Evolutionary conservation across 2,888 invertebrate genomes (phyloP).

Genomic region (Hetaerina titia): DNA sequence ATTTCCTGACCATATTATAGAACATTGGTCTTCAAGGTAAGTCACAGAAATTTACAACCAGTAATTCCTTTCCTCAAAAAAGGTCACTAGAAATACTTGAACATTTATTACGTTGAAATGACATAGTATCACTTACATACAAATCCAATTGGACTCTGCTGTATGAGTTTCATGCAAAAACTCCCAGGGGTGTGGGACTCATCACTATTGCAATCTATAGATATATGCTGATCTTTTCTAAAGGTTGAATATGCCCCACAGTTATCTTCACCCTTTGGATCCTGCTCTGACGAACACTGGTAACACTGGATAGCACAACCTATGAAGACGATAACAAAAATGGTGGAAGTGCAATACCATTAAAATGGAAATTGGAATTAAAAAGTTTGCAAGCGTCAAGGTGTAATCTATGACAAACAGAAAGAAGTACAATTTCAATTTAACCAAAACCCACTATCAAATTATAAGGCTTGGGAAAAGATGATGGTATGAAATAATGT

Average conservation of each 20-base stretch:
- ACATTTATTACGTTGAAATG: background rate
- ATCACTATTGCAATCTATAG: conserved; percentile 95
- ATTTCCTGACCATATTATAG: no score
- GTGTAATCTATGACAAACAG: no score
- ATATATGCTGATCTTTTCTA: conserved; percentile 90
- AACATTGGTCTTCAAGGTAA: no score
- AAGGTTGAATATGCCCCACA: conserved; percentile 95
- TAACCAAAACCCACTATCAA: no score
- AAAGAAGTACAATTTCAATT: no score
- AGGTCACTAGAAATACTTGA: background rate
- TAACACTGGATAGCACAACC: conserved; percentile 91
- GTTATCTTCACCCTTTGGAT: conserved; percentile 88
- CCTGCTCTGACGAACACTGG: conserved; percentile 94
- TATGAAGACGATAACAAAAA: conserved; percentile 73
- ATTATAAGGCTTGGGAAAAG: no score
- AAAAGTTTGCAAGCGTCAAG: no score
- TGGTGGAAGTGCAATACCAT: no score
- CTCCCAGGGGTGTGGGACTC: conserved; percentile 97
- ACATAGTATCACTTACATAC: conserved; percentile 85
- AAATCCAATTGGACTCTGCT: conserved; percentile 95
- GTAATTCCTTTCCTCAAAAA: background rate
- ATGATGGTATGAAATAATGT: no score
- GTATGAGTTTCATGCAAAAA: conserved; percentile 96
- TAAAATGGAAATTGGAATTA: no score
- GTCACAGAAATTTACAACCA: no score